phyloP scores from a whole-genome alignment of 2,797 vertebrate genomes.

The Antrozous pallidus region DNA sequence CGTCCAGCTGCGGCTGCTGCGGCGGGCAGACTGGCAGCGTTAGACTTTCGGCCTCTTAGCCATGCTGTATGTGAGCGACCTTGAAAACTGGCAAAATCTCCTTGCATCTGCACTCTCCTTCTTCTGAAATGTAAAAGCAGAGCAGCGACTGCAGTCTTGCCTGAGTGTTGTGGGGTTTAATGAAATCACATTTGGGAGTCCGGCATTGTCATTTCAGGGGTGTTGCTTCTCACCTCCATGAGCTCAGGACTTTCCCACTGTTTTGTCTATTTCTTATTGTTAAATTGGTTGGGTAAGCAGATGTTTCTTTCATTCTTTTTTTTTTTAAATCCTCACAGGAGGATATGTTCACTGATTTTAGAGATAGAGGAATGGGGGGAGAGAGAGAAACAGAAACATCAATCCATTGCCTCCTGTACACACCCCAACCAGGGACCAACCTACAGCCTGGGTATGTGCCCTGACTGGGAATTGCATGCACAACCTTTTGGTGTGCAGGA shows the following conservation, averaged over 20 bases:
- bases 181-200: not conserved
- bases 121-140: constrained; percentile 54
- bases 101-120: constrained; percentile 30
- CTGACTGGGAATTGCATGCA: not conserved
- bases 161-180: not conserved
- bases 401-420: not conserved
- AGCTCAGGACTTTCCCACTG: not conserved
- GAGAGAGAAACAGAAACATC: not conserved
- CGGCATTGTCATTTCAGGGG: accelerated
- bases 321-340: not conserved
- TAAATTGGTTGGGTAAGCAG: not conserved
- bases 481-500: not conserved
- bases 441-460: not conserved
- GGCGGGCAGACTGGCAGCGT: accelerated
- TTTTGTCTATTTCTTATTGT: not conserved
- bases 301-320: not conserved
- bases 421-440: not conserved
- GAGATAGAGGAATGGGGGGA: not conserved
- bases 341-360: not conserved
- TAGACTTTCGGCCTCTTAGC: not conserved
- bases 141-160: not conserved
- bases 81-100: constrained; percentile 48
- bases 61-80: constrained; percentile 29
- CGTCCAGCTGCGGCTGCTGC: accelerated
- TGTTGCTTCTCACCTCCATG: not conserved